Percentiles rank a stretch among this genome's conserved stretches.
Conservation (phyloP, 2,888 invertebrate species). For the Cephus sareptanus region DNA sequence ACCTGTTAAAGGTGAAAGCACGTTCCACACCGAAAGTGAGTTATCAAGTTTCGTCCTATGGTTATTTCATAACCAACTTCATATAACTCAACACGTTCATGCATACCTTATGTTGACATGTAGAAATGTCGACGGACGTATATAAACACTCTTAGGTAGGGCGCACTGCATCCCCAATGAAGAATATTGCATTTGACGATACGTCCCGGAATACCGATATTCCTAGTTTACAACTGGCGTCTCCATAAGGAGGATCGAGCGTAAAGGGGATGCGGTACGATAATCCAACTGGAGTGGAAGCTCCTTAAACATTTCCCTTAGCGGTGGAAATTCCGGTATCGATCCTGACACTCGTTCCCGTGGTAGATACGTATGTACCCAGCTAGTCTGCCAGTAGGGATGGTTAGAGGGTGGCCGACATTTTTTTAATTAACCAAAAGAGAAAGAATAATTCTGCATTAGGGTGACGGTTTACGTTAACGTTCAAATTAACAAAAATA, state of each 20-base stretch:
- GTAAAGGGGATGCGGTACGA: background rate
- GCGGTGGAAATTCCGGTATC: background rate
- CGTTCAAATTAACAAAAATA: background rate
- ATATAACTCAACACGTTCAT: constrained; percentile 37
- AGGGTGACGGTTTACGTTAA: background rate
- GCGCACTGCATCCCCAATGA: constrained; percentile 12
- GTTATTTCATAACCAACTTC: constrained; percentile 39
- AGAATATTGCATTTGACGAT: constrained; percentile 11
- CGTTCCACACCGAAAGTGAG: constrained; percentile 29
- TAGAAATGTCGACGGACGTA: constrained; percentile 15
- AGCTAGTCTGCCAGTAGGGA: background rate
- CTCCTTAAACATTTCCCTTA: background rate
- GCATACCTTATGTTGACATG: constrained; percentile 32
- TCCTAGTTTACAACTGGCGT: background rate
- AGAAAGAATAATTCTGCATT: background rate
- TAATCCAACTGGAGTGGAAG: background rate
- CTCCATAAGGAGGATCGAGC: background rate
- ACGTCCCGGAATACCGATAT: constrained; percentile 2
- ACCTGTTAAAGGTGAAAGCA: background rate
- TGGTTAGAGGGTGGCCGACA: background rate
- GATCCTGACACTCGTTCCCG: background rate
- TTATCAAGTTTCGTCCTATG: constrained; percentile 43
- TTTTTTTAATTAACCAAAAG: background rate
- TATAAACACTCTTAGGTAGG: constrained; percentile 25
- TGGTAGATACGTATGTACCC: background rate